Percentiles rank a stretch among this genome's conserved stretches.
phyloP scores from a whole-genome alignment of 2,797 vertebrate species.

The Eremophila alpestris region DNA sequence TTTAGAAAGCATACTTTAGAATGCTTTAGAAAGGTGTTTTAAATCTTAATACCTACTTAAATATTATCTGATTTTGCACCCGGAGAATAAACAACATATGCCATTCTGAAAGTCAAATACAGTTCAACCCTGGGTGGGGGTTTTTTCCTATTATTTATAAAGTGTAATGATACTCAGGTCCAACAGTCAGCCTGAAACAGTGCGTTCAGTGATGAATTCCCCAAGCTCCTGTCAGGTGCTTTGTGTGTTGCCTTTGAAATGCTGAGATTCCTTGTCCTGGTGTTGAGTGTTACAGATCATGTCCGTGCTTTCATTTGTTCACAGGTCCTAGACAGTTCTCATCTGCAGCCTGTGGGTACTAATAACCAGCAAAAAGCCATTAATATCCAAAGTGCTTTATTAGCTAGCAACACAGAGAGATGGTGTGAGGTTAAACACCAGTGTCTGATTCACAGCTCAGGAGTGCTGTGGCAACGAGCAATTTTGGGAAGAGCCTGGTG shows the following conservation, averaged over 20 bases:
- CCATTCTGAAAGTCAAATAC: not conserved
- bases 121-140: rapidly evolving
- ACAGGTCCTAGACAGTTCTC: not conserved
- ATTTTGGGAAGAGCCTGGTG: not conserved
- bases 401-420: not conserved
- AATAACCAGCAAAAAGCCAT: not conserved
- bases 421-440: not conserved
- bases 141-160: not conserved
- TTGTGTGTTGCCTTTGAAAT: not conserved
- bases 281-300: not conserved
- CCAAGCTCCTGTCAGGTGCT: not conserved
- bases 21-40: not conserved
- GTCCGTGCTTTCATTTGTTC: not conserved
- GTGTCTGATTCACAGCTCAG: not conserved
- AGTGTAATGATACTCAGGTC: not conserved
- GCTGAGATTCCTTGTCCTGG: not conserved
- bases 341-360: not conserved
- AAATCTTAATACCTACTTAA: not conserved
- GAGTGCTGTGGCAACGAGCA: not conserved
- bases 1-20: not conserved
- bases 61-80: conserved; percentile 31
- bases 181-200: not conserved
- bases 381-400: not conserved
- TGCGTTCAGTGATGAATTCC: not conserved
- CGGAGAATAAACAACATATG: conserved; percentile 30